Evolutionary conservation across 2,113 vertebrate genomes (phyloP).

Genomic region (Coryphaenoides rupestris): DNA sequence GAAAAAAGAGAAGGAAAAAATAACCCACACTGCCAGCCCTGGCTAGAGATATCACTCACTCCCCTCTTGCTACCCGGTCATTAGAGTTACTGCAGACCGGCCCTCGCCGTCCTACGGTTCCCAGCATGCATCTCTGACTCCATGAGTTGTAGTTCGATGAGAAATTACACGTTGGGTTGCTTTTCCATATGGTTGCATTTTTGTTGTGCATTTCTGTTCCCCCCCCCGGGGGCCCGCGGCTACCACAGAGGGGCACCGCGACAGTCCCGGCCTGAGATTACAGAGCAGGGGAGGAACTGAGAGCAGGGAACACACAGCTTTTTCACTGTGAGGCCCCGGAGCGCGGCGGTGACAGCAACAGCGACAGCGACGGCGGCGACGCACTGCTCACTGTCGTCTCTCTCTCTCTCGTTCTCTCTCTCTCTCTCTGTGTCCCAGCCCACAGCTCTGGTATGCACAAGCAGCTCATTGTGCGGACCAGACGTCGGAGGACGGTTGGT

Average conservation of each 20-base stretch:
- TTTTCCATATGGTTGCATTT: slow-evolving; percentile 52
- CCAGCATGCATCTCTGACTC: slow-evolving; percentile 22
- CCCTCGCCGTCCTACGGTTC: slow-evolving; percentile 20
- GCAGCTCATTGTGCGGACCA: neutral
- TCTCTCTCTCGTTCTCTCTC: too few relatives aligned
- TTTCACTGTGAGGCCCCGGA: neutral
- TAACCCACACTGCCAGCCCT: neutral
- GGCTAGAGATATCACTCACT: slow-evolving; percentile 35
- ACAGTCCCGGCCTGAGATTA: slow-evolving; percentile 39
- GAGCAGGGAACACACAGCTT: slow-evolving; percentile 7
- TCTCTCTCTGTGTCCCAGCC: too few relatives aligned
- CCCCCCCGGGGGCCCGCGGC: too few relatives aligned
- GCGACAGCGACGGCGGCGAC: too few relatives aligned
- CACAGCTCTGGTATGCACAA: slow-evolving; percentile 4
- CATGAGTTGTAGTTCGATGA: slow-evolving; percentile 37
- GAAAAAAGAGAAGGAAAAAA: too few relatives aligned
- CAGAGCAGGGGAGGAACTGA: slow-evolving; percentile 34
- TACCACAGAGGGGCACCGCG: slow-evolving; percentile 26
- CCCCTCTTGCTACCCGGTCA: slow-evolving; percentile 46
- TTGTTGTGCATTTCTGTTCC: slow-evolving; percentile 39
- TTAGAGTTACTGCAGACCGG: slow-evolving; percentile 26
- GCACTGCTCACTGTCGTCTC: too few relatives aligned
- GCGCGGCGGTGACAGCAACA: too few relatives aligned
- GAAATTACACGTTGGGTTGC: slow-evolving; percentile 42
- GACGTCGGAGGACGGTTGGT: too few relatives aligned